Base-by-base conservation (phyloP, 2,888 invertebrate species). In the Dioctria rufipes region DNA sequence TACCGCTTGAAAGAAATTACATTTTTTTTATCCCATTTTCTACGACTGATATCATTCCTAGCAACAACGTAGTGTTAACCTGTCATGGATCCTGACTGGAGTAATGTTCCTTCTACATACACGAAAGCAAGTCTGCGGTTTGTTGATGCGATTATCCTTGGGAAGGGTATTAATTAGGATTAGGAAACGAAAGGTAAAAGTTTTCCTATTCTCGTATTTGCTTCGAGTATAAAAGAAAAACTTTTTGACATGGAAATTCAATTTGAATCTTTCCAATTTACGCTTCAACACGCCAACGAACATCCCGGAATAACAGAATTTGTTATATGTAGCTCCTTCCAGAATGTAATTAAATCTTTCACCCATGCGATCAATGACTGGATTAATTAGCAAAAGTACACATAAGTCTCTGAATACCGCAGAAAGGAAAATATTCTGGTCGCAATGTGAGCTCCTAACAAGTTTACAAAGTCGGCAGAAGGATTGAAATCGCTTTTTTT, bases 1-100 rank as follows among this genome's bases (percentile, higher is more conserved):
- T 2, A 25, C 25, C 25, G 25, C 25, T 0, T 25, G 25, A 25
- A 25, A 2, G 25, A 87, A 87, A 86, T 86, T 86, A 87, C 87
- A 86, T 85, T 86, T 86, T 85, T 86, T 85, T 39, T 46, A 54
- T 51, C 69, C 51, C 69, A 69, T 69, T 49, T 69, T 11, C 69
- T 37, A 9, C 39, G n/a, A 58, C 5, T 75, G 5, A 13, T 58
- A 60, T n/a, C 6, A n/a, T 60, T 13, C 25, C 42, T 40, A 42
- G 25, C 25, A 25, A 60, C n/a, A 25, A 42, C 60, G n/a, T 49
- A 11, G 13, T 8, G 37, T 66, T 43, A 51, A 51, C 39, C 5
- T 39, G 1, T n/a, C 49, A 25, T 9, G 51, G 25, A 39, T 37
- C 39, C 39, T 37, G 39, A 63, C 58, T 77, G 63, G 63, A 11